These are phyloP conservation scores for Lasioglossum baleicum DNA, from an alignment of 1,140 invertebrate genomes.

Conservation along the genomic window DNA sequence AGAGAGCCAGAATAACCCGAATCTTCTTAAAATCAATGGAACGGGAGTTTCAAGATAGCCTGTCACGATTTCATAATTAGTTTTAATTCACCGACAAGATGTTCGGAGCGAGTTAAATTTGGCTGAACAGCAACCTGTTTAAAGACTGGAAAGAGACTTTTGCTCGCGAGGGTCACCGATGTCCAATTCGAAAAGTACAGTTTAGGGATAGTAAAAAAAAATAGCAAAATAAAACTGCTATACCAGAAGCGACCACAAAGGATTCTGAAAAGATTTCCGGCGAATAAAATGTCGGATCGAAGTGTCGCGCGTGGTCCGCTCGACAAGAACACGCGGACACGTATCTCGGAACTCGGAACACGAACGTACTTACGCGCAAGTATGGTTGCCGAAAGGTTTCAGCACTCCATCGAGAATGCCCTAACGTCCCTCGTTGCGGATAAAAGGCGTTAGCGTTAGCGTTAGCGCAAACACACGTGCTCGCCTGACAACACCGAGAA, in stretches of 20 bases:
- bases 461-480: neutral
- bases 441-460: neutral
- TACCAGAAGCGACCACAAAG: neutral
- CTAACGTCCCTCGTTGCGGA: conserved; percentile 29
- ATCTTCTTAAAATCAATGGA: no score
- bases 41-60: no score
- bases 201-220: no score
- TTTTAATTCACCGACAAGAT: no score
- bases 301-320: conserved; percentile 7
- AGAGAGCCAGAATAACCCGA: no score
- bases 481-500: neutral
- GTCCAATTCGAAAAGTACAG: no score
- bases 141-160: no score
- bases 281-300: neutral
- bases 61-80: no score
- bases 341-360: conserved; percentile 18
- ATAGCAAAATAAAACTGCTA: no score
- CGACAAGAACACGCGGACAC: conserved; percentile 21
- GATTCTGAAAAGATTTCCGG: neutral
- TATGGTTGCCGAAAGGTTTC: conserved; percentile 19
- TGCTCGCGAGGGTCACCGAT: no score
- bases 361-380: conserved; percentile 13
- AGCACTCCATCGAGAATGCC: conserved; percentile 19
- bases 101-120: no score
- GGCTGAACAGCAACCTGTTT: no score